These are phyloP conservation scores for Apamea sordens DNA, from an alignment of 2,888 invertebrate genomes.

Conservation along the genomic window DNA sequence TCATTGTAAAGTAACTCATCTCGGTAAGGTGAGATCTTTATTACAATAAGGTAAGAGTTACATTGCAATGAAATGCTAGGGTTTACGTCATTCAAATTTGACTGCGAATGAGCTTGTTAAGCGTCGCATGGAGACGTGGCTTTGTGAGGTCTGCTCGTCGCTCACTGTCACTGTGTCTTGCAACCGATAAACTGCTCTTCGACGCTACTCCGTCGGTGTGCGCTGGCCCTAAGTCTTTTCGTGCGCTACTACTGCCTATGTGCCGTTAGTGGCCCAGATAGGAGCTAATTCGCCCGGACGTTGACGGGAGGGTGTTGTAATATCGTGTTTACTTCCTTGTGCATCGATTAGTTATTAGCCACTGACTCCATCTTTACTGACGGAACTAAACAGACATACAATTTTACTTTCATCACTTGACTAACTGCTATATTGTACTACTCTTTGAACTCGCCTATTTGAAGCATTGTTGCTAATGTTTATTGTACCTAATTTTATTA, in stretches of 20 bases:
- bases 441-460: not conserved
- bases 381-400: slow-evolving; percentile 28
- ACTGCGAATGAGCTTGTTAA: not conserved
- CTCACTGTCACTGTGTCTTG: not conserved
- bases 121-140: not conserved
- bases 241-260: slow-evolving; percentile 81
- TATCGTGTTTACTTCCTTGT: slow-evolving; percentile 72
- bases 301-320: slow-evolving; percentile 75
- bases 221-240: slow-evolving; percentile 69
- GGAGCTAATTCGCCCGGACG: slow-evolving; percentile 79
- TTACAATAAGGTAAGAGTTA: not conserved
- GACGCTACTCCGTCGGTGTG: not conserved
- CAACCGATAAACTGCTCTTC: slow-evolving; percentile 67
- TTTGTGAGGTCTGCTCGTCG: not conserved
- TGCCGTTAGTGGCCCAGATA: slow-evolving; percentile 86
- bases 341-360: slow-evolving; percentile 59
- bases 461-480: slow-evolving; percentile 15
- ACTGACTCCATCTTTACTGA: slow-evolving; percentile 43
- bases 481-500: slow-evolving; percentile 14
- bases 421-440: slow-evolving; percentile 10
- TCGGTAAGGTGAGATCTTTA: not conserved
- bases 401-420: slow-evolving; percentile 31
- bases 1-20: not conserved
- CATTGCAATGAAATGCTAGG: not conserved
- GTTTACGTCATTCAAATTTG: not conserved